Conservation (phyloP, 2,888 invertebrate species). For the Muschampia staudingeri region DNA sequence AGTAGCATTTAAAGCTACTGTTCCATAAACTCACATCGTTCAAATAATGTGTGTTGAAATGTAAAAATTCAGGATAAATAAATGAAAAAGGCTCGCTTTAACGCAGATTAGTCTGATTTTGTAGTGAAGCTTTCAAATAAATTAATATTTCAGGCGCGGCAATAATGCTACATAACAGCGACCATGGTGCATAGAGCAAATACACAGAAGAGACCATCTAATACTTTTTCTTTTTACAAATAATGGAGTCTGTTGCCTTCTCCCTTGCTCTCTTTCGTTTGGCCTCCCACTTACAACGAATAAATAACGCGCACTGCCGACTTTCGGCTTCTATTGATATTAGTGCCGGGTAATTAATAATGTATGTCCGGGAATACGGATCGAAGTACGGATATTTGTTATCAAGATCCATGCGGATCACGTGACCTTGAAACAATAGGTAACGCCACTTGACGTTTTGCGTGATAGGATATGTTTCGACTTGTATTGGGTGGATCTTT, state of each 20-base stretch:
- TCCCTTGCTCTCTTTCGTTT: neutral
- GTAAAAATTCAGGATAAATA: conserved; percentile 45
- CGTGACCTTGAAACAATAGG: too few relatives aligned
- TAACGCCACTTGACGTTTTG: too few relatives aligned
- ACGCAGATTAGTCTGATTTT: conserved; percentile 73
- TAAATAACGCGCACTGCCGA: neutral
- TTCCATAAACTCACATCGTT: conserved; percentile 18
- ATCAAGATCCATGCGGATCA: too few relatives aligned
- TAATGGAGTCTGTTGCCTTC: neutral
- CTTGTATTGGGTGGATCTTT: too few relatives aligned
- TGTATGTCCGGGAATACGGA: too few relatives aligned
- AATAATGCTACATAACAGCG: conserved; percentile 2
- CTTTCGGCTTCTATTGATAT: neutral
- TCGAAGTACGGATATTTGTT: too few relatives aligned
- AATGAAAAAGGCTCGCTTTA: conserved; percentile 70
- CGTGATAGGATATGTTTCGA: too few relatives aligned
- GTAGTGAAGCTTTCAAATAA: conserved; percentile 83
- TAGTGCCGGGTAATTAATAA: too few relatives aligned
- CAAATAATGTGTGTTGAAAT: conserved; percentile 26
- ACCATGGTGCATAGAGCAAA: conserved; percentile 53
- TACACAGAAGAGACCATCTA: neutral
- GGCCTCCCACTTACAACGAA: neutral
- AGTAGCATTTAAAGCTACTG: neutral
- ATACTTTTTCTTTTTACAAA: neutral
- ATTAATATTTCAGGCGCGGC: conserved; percentile 79